phyloP scores from a whole-genome alignment of 2,113 vertebrate genomes.

The Paraplagusia blochii region DNA sequence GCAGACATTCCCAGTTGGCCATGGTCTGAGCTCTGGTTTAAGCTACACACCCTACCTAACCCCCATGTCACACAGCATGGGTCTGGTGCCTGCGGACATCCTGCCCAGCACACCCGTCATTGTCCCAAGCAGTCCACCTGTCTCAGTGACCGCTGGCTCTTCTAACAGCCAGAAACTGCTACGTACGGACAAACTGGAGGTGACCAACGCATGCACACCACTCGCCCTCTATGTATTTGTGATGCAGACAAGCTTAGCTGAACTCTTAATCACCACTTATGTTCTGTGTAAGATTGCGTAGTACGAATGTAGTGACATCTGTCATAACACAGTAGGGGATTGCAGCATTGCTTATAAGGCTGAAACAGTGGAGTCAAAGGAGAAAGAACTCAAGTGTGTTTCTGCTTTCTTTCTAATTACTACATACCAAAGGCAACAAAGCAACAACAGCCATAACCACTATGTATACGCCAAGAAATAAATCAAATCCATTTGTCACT shows the following conservation, averaged over 20 bases:
- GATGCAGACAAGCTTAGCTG: too few relatives aligned
- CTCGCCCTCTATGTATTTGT: too few relatives aligned
- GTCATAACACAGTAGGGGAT: not conserved
- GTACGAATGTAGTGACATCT: conserved; percentile 3
- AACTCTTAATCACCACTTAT: not conserved
- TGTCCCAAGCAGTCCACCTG: conserved; percentile 91
- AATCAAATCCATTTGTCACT: too few relatives aligned
- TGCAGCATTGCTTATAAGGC: too few relatives aligned
- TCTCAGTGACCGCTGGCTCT: conserved; percentile 82
- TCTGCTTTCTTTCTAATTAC: too few relatives aligned
- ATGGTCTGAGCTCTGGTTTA: conserved; percentile 90
- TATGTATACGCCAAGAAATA: too few relatives aligned
- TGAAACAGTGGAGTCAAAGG: too few relatives aligned
- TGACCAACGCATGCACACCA: conserved; percentile 63
- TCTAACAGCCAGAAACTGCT: conserved; percentile 93
- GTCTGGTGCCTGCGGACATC: conserved; percentile 96
- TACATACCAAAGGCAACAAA: too few relatives aligned
- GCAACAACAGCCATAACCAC: too few relatives aligned
- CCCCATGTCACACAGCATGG: conserved; percentile 92
- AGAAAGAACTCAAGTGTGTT: too few relatives aligned
- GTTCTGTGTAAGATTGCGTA: not conserved
- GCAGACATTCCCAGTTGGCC: conserved; percentile 93
- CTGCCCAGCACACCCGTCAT: conserved; percentile 87
- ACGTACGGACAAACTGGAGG: conserved; percentile 98
- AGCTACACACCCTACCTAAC: conserved; percentile 96